phyloP scores from a whole-genome alignment of 2,797 vertebrate genomes.

The Sebastes variabilis region DNA sequence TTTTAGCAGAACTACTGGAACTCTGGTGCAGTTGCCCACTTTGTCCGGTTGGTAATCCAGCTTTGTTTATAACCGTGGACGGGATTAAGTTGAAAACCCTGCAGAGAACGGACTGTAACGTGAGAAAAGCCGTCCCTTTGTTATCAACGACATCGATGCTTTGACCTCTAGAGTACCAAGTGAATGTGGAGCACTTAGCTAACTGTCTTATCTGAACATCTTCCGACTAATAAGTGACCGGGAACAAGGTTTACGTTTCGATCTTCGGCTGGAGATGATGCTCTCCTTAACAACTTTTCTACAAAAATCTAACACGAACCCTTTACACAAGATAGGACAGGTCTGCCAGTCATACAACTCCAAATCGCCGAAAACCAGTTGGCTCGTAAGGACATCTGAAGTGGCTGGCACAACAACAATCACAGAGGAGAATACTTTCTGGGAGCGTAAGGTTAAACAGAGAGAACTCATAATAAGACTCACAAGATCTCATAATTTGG shows the following conservation, averaged over 20 bases:
- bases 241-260: neutral
- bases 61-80: neutral
- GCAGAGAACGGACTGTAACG: neutral
- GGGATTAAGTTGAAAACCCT: neutral
- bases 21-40: neutral
- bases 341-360: neutral
- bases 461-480: neutral
- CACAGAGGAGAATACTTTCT: neutral
- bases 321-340: neutral
- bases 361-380: neutral
- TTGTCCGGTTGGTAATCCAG: neutral
- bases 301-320: neutral
- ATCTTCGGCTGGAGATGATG: neutral
- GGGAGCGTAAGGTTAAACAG: neutral
- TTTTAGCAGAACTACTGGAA: no score
- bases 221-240: neutral
- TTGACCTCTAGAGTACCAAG: neutral
- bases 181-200: neutral
- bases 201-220: neutral
- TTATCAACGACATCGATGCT: neutral
- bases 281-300: neutral
- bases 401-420: neutral
- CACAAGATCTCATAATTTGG: slow-evolving; percentile 14
- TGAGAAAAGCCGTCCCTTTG: neutral
- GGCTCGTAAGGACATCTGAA: neutral